These are phyloP conservation scores for Ameiurus melas DNA, from an alignment of 2,113 vertebrate genomes.

Conservation along the genomic window DNA sequence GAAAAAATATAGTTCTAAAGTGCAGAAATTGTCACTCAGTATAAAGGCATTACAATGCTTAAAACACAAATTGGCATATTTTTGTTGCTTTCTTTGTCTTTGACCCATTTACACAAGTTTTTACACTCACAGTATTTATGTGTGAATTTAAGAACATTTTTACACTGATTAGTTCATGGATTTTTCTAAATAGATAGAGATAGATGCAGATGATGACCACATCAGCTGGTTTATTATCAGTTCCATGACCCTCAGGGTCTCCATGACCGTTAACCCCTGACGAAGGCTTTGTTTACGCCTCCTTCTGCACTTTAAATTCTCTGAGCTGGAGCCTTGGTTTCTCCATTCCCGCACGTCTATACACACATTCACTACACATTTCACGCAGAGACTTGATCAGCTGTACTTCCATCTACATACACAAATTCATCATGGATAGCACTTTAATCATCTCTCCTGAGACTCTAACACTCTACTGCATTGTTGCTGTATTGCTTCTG, in stretches of 20 bases:
- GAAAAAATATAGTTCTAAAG: neutral
- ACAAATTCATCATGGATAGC: constrained; percentile 3
- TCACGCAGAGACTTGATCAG: neutral
- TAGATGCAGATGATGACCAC: neutral
- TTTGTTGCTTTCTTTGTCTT: neutral
- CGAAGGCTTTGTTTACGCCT: constrained; percentile 29
- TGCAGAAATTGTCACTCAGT: neutral
- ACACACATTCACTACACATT: neutral
- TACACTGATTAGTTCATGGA: neutral
- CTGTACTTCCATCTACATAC: neutral
- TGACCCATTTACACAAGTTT: neutral
- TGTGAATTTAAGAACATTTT: neutral
- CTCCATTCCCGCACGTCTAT: neutral
- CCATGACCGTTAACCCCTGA: constrained; percentile 31
- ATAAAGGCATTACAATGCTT: neutral
- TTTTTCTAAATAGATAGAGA: neutral
- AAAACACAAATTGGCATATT: neutral
- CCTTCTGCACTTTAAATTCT: constrained; percentile 1
- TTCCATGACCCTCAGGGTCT: constrained; percentile 16
- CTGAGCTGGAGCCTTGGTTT: neutral
- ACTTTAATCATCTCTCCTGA: neutral
- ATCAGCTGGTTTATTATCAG: constrained; percentile 8
- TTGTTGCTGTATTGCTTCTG: neutral
- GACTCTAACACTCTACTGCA: neutral
- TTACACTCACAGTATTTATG: neutral